phyloP scores from a whole-genome alignment of 2,113 vertebrate genomes.

The Pongo abelii region DNA sequence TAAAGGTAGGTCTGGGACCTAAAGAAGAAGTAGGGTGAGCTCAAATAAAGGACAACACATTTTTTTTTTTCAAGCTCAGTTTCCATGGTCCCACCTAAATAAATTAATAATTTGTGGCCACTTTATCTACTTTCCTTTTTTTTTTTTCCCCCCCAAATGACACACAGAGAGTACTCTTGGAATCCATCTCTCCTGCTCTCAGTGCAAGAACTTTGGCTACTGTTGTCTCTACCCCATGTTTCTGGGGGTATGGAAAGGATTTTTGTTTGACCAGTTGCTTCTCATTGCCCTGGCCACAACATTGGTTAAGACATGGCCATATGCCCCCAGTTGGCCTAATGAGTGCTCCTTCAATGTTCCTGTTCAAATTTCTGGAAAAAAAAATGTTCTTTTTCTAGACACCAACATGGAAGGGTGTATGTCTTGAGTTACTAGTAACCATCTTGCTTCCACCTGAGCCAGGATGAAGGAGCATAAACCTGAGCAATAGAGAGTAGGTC shows the following conservation, averaged over 20 bases:
- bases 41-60: not conserved
- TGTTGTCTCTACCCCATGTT: not conserved
- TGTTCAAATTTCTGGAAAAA: not conserved
- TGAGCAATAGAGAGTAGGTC: not conserved
- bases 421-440: not conserved
- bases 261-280: not conserved
- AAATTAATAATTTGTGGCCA: not conserved
- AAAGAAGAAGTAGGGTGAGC: not conserved
- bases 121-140: not conserved
- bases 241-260: not conserved
- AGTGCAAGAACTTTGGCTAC: not conserved
- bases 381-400: not conserved
- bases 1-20: not conserved
- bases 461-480: not conserved
- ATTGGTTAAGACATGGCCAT: not conserved
- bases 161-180: not conserved
- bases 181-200: not conserved
- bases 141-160: not conserved
- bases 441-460: not conserved
- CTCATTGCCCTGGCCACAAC: not conserved
- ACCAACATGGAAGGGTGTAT: not conserved
- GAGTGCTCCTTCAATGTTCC: not conserved
- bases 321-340: not conserved
- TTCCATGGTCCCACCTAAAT: not conserved
- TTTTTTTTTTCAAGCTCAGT: not conserved